These are phyloP conservation scores for Tychaedon coryphoeus DNA, from an alignment of 2,113 vertebrate genomes.

Conservation along the genomic window DNA sequence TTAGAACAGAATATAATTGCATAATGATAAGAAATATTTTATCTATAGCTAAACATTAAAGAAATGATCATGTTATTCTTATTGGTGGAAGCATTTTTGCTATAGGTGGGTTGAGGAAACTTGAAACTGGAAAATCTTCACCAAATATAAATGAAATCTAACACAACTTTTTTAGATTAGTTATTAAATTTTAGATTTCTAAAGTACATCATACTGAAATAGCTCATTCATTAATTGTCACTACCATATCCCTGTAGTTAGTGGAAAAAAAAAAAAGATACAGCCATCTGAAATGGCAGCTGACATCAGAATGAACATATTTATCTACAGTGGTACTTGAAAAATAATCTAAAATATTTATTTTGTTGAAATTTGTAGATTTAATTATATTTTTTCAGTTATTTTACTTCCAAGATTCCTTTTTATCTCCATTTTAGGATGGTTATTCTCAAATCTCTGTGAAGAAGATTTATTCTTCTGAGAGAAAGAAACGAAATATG, in stretches of 20 bases:
- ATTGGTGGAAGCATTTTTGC: neutral
- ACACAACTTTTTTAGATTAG: neutral
- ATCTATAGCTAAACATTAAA: neutral
- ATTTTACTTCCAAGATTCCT: neutral
- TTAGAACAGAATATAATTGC: neutral
- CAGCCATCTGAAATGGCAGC: neutral
- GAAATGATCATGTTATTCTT: neutral
- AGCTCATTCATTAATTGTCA: neutral
- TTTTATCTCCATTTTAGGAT: neutral
- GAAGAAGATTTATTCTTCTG: neutral
- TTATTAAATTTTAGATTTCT: neutral
- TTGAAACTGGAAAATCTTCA: neutral
- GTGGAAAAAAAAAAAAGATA: neutral
- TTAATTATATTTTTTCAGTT: neutral
- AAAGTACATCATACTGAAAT: neutral
- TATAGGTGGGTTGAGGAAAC: neutral
- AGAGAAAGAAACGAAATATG: neutral
- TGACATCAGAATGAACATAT: neutral
- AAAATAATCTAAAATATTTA: neutral
- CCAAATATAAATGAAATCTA: neutral
- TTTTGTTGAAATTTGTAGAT: neutral
- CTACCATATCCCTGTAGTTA: neutral
- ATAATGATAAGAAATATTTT: neutral
- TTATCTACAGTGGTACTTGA: neutral
- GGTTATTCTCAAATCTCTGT: neutral